phyloP scores from a whole-genome alignment of 2,888 invertebrate genomes.

The Amiota communis region DNA sequence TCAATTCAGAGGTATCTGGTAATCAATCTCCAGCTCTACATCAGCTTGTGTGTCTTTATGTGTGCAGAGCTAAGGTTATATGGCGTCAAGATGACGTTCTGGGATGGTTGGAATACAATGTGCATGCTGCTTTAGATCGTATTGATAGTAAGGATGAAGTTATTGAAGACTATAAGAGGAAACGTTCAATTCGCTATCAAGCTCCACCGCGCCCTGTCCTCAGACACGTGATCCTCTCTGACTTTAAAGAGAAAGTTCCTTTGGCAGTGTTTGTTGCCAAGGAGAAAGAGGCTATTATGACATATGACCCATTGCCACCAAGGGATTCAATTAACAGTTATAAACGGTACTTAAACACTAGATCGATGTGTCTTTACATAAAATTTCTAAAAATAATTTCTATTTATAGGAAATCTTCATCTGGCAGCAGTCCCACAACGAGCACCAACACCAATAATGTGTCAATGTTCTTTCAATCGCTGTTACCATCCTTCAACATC shows the following conservation, averaged over 20 bases:
- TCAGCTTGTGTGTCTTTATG: conserved; percentile 82
- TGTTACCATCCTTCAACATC: conserved; percentile 80
- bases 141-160: conserved; percentile 78
- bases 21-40: conserved; percentile 79
- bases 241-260: conserved; percentile 74
- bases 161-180: conserved; percentile 77
- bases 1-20: conserved; percentile 66
- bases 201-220: conserved; percentile 71
- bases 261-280: conserved; percentile 70
- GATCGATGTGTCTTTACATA: neutral
- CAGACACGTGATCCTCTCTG: conserved; percentile 72
- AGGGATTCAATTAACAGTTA: conserved; percentile 83
- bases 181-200: conserved; percentile 69
- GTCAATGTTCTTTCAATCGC: conserved; percentile 81
- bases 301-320: conserved; percentile 87
- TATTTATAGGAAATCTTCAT: conserved; percentile 65
- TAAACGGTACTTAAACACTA: conserved; percentile 72
- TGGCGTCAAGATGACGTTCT: conserved; percentile 86
- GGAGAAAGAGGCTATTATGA: conserved; percentile 76
- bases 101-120: conserved; percentile 84
- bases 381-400: neutral
- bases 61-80: conserved; percentile 81
- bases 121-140: conserved; percentile 78
- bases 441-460: conserved; percentile 69
- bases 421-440: conserved; percentile 69